These are phyloP conservation scores for Caranx melampygus DNA, from an alignment of 2,113 vertebrate species.

Conservation along the genomic window DNA sequence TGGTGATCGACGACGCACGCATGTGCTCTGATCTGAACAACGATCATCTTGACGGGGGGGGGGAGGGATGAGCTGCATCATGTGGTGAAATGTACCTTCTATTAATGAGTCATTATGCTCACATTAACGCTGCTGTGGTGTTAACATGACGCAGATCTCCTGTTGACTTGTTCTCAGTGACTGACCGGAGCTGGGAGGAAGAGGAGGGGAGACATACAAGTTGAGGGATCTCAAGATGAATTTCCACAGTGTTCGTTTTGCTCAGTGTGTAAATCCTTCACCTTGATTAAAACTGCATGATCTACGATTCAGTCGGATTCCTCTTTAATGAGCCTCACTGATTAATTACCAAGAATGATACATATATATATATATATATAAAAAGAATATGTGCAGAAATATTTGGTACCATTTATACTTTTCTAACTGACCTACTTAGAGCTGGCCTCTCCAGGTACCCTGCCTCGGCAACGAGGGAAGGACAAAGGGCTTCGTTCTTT, in stretches of 20 bases:
- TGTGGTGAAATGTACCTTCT: constrained; percentile 36
- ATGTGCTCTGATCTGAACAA: not conserved
- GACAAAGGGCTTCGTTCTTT: constrained; percentile 32
- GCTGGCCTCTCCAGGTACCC: constrained; percentile 17
- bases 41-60: not conserved
- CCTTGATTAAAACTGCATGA: constrained; percentile 34
- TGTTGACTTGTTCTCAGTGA: not conserved
- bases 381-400: not conserved
- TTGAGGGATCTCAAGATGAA: constrained; percentile 3
- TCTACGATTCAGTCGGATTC: constrained; percentile 8
- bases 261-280: constrained; percentile 22
- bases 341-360: constrained; percentile 12
- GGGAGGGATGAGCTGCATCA: constrained; percentile 29
- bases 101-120: not conserved
- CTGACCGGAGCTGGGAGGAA: not conserved
- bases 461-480: not conserved
- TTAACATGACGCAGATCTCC: not conserved
- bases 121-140: constrained; percentile 2
- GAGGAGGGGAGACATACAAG: not conserved
- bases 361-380: not conserved
- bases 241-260: not conserved
- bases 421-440: constrained; percentile 29
- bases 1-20: not conserved
- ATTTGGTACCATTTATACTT: constrained; percentile 6
- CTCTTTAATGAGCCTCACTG: constrained; percentile 29